Base-by-base conservation (phyloP, 1,140 invertebrate species). In the Atta texana region DNA sequence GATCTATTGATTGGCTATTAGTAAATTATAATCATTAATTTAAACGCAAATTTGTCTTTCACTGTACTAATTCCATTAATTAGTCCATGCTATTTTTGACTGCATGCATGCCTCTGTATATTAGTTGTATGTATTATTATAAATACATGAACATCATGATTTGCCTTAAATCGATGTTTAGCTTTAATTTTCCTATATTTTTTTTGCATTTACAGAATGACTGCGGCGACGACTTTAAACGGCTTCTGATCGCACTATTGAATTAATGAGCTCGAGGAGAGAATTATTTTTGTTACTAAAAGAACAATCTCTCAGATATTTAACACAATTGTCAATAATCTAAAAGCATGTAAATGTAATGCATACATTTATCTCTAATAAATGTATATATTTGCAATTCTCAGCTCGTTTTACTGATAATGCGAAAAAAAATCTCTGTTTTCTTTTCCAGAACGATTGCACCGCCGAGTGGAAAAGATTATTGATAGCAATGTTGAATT, bases 221-320 rank as follows among this genome's bases (percentile, higher is more conserved):
- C 90, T 96, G 96, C 85, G 94, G 95, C 89, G 96, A 96, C 8
- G 96, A 96, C 91, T 96, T 96, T 92, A 96, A 96, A 93, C 94
- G 95, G 87, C 93, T 96, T 76, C 92, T 96, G 85, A 93, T 96
- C 55, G 93, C 94, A 55, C 89, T 96, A 75, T 92, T 96, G 90
- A 91, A 93, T 92, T 95, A 94, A 93, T 91, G 92, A 89, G 28
- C 66, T 71, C 66, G 68, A 86, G 24, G 21, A 81, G 80, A 78
- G 76, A 87, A 86, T 84, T 64, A 90, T 89, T 88, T 81, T 51
- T 49, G n/a, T 75, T 84, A 84, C 86, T 86, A 64, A 44, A 44
- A 87, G 69, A 89, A 84, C 39, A 49, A 74, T 81, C 24, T 24
- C 24, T 24, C 12, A 88, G 24, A 39, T 28, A 81, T 90, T 55